phyloP scores from a whole-genome alignment of 2,113 vertebrate genomes.

The Boulengeromyrus knoepffleri region DNA sequence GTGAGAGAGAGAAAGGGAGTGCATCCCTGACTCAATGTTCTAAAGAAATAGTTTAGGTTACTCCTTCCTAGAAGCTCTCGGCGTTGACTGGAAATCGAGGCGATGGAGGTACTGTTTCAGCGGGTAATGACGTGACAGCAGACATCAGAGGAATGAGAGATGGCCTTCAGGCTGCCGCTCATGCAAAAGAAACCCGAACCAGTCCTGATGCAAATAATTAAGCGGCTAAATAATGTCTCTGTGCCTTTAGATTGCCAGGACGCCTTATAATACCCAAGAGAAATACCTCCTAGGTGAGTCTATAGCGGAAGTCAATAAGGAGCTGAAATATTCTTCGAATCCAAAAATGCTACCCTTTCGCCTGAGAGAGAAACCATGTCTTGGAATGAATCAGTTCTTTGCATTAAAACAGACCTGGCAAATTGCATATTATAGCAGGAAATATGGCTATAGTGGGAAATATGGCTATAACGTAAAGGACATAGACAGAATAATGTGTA shows the following conservation, averaged over 20 bases:
- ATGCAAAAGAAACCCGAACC: background rate
- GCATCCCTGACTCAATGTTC: background rate
- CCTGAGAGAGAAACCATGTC: slow-evolving; percentile 4
- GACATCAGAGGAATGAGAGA: background rate
- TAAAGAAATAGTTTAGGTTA: background rate
- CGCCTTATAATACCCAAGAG: slow-evolving; percentile 14
- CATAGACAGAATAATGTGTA: background rate
- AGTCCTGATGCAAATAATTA: slow-evolving; percentile 18
- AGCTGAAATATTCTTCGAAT: slow-evolving; percentile 5
- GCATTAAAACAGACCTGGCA: background rate
- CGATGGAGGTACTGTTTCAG: background rate
- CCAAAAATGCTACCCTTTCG: background rate
- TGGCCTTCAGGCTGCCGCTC: background rate
- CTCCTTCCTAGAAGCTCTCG: background rate
- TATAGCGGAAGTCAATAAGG: slow-evolving; percentile 14
- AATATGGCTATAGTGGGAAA: background rate
- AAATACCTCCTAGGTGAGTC: background rate
- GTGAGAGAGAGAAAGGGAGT: background rate
- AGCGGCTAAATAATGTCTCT: slow-evolving; percentile 8
- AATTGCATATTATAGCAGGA: background rate
- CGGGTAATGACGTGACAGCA: background rate
- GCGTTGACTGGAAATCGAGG: background rate
- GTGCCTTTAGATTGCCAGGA: background rate
- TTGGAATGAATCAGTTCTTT: background rate
- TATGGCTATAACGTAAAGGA: background rate